phyloP scores from a whole-genome alignment of 2,113 vertebrate species.

The Riparia riparia region DNA sequence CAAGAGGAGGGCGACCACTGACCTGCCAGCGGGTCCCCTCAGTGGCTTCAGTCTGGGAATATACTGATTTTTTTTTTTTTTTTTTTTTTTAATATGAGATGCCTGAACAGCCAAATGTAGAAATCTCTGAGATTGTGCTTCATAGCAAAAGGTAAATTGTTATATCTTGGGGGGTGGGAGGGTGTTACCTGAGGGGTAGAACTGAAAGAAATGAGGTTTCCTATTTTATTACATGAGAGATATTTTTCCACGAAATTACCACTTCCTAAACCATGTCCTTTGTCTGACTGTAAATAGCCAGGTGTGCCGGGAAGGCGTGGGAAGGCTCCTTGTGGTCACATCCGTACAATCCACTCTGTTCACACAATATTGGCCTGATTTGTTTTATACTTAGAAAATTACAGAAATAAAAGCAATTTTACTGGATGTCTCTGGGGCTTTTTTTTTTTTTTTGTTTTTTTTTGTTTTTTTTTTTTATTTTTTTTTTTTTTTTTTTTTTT shows the following conservation, averaged over 20 bases:
- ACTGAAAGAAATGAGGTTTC: slow-evolving; percentile 49
- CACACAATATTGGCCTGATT: slow-evolving; percentile 58
- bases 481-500: not conserved
- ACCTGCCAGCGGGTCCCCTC: not conserved
- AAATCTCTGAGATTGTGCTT: slow-evolving; percentile 8
- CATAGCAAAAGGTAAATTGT: not conserved
- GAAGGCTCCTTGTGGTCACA: slow-evolving; percentile 50
- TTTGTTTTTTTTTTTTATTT: not conserved
- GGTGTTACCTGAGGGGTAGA: not conserved
- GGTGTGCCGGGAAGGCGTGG: not conserved
- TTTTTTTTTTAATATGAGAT: not conserved
- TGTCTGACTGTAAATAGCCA: slow-evolving; percentile 35
- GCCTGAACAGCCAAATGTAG: not conserved
- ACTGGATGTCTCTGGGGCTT: not conserved
- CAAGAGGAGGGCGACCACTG: not conserved
- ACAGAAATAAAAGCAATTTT: slow-evolving; percentile 72
- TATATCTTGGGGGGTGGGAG: not conserved
- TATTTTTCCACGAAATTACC: slow-evolving; percentile 65
- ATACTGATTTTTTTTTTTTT: not conserved
- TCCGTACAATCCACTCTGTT: slow-evolving; percentile 47
- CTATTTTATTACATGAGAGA: slow-evolving; percentile 69
- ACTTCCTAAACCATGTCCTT: not conserved
- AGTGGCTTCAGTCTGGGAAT: not conserved
- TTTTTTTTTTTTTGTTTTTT: no score
- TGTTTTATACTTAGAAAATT: slow-evolving; percentile 68